Evolutionary conservation across 2,888 invertebrate species (phyloP).

Genomic region (Diaphora mendica): DNA sequence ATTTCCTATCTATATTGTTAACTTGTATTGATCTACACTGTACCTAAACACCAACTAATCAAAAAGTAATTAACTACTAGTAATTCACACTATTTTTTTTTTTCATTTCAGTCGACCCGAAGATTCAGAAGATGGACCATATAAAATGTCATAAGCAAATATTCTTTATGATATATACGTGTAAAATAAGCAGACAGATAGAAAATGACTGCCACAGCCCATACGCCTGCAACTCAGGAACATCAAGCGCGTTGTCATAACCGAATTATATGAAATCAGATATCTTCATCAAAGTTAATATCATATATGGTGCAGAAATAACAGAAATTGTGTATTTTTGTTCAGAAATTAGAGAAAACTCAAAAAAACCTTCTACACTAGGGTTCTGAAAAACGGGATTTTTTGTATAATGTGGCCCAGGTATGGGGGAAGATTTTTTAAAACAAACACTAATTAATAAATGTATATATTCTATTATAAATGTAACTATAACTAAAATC

Average conservation of each 20-base stretch:
- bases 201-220: no score
- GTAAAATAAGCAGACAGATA: no score
- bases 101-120: slow-evolving; percentile 13
- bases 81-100: background rate
- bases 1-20: no score
- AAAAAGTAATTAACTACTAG: no score
- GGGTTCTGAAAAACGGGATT: background rate
- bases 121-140: background rate
- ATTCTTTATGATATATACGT: no score
- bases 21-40: no score
- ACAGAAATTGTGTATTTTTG: background rate
- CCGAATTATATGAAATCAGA: background rate
- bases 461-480: background rate
- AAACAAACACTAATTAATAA: background rate
- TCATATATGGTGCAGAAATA: background rate
- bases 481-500: no score
- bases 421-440: background rate
- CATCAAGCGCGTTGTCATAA: no score
- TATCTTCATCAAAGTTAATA: background rate
- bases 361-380: background rate
- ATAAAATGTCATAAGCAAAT: background rate
- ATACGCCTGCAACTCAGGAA: no score
- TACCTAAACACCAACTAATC: no score
- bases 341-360: background rate
- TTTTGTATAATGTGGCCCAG: no score